phyloP scores from a whole-genome alignment of 2,113 vertebrate species.

The Strix uralensis region DNA sequence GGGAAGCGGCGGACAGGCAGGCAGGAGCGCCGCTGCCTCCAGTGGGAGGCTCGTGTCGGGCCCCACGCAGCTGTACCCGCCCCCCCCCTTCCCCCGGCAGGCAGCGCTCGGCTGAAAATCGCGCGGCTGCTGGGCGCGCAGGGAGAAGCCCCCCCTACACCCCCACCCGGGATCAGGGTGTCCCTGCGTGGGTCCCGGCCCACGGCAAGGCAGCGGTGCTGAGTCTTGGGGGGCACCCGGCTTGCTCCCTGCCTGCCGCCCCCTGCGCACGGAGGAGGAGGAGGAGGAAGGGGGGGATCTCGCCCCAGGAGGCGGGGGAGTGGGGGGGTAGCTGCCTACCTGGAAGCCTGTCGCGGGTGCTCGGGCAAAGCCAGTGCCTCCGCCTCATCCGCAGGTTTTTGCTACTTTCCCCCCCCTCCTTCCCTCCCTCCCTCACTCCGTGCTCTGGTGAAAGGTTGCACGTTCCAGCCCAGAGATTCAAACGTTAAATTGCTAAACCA shows the following conservation, averaged over 20 bases:
- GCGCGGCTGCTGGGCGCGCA: not conserved
- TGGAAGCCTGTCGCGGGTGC: not conserved
- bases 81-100: not conserved
- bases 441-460: not conserved
- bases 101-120: not conserved
- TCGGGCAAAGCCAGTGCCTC: not conserved
- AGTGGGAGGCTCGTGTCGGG: not conserved
- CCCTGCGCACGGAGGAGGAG: not conserved
- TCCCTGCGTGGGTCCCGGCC: not conserved
- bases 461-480: slow-evolving; percentile 30
- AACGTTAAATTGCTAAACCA: slow-evolving; percentile 19
- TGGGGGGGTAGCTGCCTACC: slow-evolving; percentile 6
- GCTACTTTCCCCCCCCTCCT: not conserved
- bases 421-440: not conserved
- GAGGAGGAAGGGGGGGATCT: not conserved
- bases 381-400: not conserved
- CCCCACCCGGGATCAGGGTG: not conserved
- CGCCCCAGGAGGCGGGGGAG: not conserved
- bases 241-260: not conserved
- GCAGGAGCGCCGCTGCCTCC: not conserved
- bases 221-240: not conserved
- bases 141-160: not conserved
- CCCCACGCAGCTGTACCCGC: slow-evolving; percentile 18
- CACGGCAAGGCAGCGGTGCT: not conserved
- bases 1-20: not conserved